Conservation (phyloP, 2,113 vertebrate species). For the Pangasianodon gigas region DNA sequence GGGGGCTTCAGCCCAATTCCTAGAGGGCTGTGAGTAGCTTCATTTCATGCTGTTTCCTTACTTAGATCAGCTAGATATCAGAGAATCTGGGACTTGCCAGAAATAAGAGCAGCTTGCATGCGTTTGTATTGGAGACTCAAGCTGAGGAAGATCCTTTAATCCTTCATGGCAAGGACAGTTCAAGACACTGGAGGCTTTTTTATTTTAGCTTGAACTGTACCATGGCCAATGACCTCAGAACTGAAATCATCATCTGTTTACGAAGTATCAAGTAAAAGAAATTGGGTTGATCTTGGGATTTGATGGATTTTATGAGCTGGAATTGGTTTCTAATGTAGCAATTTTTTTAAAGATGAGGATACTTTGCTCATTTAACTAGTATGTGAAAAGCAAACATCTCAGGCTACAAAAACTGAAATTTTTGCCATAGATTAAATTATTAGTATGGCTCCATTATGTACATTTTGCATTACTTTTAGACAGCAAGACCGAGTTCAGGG, state of each 20-base stretch:
- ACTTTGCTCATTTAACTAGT: conserved; percentile 30
- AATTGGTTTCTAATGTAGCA: conserved; percentile 36
- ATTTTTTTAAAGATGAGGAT: conserved; percentile 31
- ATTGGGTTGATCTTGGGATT: conserved; percentile 18
- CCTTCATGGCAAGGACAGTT: conserved; percentile 50
- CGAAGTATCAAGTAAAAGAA: conserved; percentile 11
- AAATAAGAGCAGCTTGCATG: conserved; percentile 56
- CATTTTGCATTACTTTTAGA: conserved; percentile 1
- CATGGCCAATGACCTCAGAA: conserved; percentile 27
- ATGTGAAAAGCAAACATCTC: conserved; percentile 43
- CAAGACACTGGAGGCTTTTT: conserved; percentile 60
- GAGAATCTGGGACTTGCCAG: conserved; percentile 60
- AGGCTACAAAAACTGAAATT: conserved; percentile 36
- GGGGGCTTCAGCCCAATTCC: conserved; percentile 64
- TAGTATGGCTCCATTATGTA: neutral
- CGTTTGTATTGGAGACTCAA: conserved; percentile 52
- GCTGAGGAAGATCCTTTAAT: conserved; percentile 47
- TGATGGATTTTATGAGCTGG: conserved; percentile 9
- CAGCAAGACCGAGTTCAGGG: neutral
- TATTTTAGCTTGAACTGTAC: neutral
- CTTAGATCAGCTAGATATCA: conserved; percentile 64
- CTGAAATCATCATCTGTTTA: conserved; percentile 3
- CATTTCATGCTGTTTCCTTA: conserved; percentile 64
- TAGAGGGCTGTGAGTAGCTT: conserved; percentile 64
- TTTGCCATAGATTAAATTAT: conserved; percentile 17